phyloP scores from a whole-genome alignment of 2,797 vertebrate species.

The Rhincodon typus region DNA sequence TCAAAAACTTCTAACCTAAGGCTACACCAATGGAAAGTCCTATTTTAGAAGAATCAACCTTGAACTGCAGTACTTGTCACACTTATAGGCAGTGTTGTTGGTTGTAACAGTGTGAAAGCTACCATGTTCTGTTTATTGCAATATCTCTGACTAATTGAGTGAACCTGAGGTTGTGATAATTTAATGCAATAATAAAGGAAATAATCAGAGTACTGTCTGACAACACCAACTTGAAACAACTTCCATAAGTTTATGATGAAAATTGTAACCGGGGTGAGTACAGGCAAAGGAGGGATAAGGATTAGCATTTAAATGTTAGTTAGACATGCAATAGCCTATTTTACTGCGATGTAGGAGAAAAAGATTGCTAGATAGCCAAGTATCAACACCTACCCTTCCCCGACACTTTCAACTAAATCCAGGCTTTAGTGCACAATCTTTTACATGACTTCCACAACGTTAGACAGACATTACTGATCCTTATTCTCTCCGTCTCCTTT shows the following conservation, averaged over 20 bases:
- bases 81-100: background rate
- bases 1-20: background rate
- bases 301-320: background rate
- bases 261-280: background rate
- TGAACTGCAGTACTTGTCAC: background rate
- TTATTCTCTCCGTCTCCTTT: no score
- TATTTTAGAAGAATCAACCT: background rate
- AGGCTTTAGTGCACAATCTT: background rate
- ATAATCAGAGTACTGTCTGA: background rate
- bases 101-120: background rate
- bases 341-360: background rate
- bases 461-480: background rate
- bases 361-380: background rate
- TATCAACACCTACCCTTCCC: background rate
- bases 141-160: background rate
- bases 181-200: background rate
- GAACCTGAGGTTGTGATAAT: background rate
- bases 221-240: background rate
- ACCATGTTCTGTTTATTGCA: background rate
- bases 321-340: background rate
- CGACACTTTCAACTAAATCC: background rate
- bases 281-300: background rate
- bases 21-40: background rate
- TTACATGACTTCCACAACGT: background rate
- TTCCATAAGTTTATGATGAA: background rate